Base-by-base conservation (phyloP, 2,797 vertebrate species). In the Acanthurus leucopareius region DNA sequence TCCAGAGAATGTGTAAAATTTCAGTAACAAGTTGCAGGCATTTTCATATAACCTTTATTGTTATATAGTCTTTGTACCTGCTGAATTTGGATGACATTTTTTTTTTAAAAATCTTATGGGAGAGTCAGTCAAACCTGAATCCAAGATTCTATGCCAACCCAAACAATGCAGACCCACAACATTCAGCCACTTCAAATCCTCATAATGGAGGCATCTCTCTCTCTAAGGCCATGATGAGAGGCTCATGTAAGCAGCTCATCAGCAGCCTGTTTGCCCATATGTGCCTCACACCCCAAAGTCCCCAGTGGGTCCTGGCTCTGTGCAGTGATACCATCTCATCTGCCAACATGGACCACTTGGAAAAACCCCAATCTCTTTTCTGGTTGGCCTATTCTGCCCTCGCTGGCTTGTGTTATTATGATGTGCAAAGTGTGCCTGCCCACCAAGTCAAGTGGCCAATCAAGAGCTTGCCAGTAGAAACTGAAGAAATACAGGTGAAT, bases 181-280 rank as follows among this genome's bases (percentile, higher is more conserved):
- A 82, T 56, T 72, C 38, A 83, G 66, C 61, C 77, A 57, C 60
- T 77, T 84, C 56, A 88, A 85, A 88, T 89, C 84, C 88, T 89
- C 88, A 25, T 86, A 84, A 63, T 81, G 82, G 75, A 80, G 82
- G 80, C 48, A 60, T 75, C 69, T 73, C 75, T 92, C 88, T 64
- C 80, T 94, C 88, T 66, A 40, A 90, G 86, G 85, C 88, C 86
- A 84, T 80, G 77, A 90, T 88, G 90, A 91, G 93, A 90, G 84
- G 89, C 89, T 91, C 80, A 87, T 88, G 89, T 88, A 93, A 92
- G 91, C 93, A 93, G 94, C 92, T 93, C 92, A 91, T 93, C 89
- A 89, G 85, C 93, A 92, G 92, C 91, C 92, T 91, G 93, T 89
- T 86, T 90, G 89, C 84, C 93, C 95, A 95, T 95, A 95, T 95